phyloP scores from a whole-genome alignment of 2,888 invertebrate species.

The Leucozona laternaria region DNA sequence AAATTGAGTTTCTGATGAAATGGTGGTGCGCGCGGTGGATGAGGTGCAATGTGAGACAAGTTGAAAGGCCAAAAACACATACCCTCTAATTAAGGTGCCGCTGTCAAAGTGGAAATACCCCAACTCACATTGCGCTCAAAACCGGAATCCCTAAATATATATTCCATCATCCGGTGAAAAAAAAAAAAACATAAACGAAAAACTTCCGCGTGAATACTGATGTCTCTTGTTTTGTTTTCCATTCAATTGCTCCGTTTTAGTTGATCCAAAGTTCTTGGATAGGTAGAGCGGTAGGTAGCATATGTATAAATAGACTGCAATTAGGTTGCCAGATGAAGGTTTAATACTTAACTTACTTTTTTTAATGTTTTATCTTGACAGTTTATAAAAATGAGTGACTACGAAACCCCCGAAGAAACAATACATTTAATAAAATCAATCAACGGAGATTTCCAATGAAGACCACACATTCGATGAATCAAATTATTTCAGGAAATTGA shows the following conservation, averaged over 20 bases:
- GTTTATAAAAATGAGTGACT: too few species aligned
- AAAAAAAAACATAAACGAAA: slow-evolving; percentile 22
- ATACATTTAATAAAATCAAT: too few species aligned
- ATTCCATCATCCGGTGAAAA: slow-evolving; percentile 15
- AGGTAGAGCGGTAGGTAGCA: too few species aligned
- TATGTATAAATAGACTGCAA: background rate
- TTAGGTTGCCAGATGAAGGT: background rate
- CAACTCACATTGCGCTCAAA: background rate
- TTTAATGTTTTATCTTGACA: too few species aligned
- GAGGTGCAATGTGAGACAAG: slow-evolving; percentile 17
- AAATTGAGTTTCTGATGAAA: background rate
- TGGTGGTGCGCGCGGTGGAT: too few species aligned
- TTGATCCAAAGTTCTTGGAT: slow-evolving; percentile 3
- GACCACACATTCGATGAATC: too few species aligned
- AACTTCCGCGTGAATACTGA: slow-evolving; percentile 61
- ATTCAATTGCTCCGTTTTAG: slow-evolving; percentile 43
- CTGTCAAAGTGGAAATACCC: slow-evolving; percentile 43
- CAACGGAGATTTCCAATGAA: too few species aligned
- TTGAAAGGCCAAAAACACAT: slow-evolving; percentile 15
- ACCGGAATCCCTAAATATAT: slow-evolving; percentile 32
- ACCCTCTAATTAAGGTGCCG: slow-evolving; percentile 45
- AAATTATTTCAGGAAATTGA: too few species aligned
- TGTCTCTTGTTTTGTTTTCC: slow-evolving; percentile 42
- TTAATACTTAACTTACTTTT: background rate
- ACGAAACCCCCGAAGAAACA: too few species aligned